Conservation (phyloP, 1,140 invertebrate species). For the Drosophila nasuta region DNA sequence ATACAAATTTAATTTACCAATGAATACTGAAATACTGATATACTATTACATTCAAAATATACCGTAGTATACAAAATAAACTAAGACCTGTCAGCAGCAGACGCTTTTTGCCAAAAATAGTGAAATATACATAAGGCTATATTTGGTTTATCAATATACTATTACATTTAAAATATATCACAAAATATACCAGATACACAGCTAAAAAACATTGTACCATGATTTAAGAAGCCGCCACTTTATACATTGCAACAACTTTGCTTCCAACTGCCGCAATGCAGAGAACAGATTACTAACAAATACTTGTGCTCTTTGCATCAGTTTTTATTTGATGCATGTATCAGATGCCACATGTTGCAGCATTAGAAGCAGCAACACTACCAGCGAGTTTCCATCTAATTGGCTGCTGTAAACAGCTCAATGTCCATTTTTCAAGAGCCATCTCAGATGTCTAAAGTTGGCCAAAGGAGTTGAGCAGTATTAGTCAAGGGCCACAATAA, state of each 20-base stretch:
- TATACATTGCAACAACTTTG: neutral
- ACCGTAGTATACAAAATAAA: no score
- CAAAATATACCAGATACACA: no score
- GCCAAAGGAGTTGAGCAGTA: neutral
- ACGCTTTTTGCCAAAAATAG: no score
- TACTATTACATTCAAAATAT: no score
- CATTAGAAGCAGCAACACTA: neutral
- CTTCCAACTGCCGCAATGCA: neutral
- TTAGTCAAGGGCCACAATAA: neutral
- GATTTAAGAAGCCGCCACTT: no score
- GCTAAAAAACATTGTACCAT: no score
- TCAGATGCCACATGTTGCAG: neutral
- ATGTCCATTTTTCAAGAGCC: neutral
- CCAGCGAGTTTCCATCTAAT: conserved; percentile 8
- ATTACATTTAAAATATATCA: no score
- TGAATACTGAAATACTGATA: no score
- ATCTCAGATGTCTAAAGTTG: neutral
- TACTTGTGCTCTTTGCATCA: neutral
- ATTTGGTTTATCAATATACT: no score
- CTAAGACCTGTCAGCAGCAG: no score
- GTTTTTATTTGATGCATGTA: neutral
- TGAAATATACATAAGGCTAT: no score
- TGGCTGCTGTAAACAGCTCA: conserved; percentile 12
- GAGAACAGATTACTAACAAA: neutral
- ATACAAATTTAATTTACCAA: no score